Evolutionary conservation across 2,113 vertebrate species (phyloP), one percentile per base, ranked within the genome.

Genomic region (Rhinogobius similis): DNA sequence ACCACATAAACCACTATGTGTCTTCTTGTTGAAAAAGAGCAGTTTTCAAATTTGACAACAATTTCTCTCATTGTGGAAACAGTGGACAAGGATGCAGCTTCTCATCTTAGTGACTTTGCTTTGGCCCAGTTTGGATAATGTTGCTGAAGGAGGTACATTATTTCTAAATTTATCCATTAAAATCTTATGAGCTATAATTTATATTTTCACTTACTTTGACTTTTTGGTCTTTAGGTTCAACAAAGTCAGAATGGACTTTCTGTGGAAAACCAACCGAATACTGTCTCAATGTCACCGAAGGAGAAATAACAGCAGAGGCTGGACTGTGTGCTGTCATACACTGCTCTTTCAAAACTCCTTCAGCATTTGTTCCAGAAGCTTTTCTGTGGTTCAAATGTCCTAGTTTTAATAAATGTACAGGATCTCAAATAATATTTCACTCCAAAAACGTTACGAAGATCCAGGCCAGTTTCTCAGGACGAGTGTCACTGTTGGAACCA

Each of bases 261-360:
- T 87, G 73, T 61, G 0, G n/a, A 0, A 5, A 7, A 0, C 0
- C 0, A 0, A 16, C n/a, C n/a, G 6, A 3, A 2, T 81, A 2
- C 63, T 84, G 81, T 62, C 26, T 75, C 59, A 46, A 36, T 44
- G 44, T 79, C 0, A 41, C 0, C 59, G 53, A 70, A 0, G 70
- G 9, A 38, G 21, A 46, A 2, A 68, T 83, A 32, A 82, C 24
- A 48, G 76, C 77, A 9, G 78, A 86, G 41, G 77, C 67, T 32
- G 87, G 86, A 36, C 86, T 88, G 62, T 88, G 86, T 71, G 63
- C 59, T 14, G 76, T 84, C 46, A 80, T 90, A 13, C 82, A 77
- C 0, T 90, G 87, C 39, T 84, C 62, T 23, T 84, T 16, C 67
- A 61, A 0, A 0, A 26, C 77, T 3, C 0, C 0, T 1, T 0